A percentile compares a stretch with the other conserved stretches of the same genome.
phyloP scores from a whole-genome alignment of 1,140 invertebrate genomes.

The Euura saliciscinereae region DNA sequence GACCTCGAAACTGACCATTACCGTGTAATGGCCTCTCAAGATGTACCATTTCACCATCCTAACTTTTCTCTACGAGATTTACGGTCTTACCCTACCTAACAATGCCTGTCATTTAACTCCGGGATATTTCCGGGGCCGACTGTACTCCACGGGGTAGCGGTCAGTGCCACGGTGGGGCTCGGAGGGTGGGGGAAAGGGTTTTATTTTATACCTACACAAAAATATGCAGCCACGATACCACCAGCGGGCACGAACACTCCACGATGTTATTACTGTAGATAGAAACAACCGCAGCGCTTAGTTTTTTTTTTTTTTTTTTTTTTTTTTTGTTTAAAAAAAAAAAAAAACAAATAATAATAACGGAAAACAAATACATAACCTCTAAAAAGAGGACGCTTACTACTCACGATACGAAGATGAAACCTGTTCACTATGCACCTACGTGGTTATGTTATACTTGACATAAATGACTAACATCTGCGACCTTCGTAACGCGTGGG shows the following conservation, averaged over 20 bases:
- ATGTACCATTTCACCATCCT: background rate
- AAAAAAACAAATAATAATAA: too few relatives aligned
- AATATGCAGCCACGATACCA: background rate
- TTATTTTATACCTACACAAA: conserved; percentile 3
- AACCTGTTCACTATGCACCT: too few relatives aligned
- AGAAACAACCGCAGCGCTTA: too few relatives aligned
- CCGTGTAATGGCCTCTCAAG: background rate
- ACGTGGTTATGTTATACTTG: too few relatives aligned
- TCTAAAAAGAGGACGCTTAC: too few relatives aligned
- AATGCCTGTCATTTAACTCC: background rate
- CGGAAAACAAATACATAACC: too few relatives aligned
- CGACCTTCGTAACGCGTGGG: too few relatives aligned
- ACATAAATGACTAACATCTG: too few relatives aligned
- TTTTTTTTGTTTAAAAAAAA: conserved; percentile 15
- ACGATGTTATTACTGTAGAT: background rate
- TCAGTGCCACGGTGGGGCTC: background rate
- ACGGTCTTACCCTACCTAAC: background rate
- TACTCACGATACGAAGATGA: too few relatives aligned
- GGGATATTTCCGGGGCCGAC: background rate
- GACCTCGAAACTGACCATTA: background rate
- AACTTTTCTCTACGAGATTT: background rate
- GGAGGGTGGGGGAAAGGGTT: conserved; percentile 4
- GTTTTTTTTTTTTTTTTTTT: background rate
- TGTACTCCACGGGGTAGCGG: background rate
- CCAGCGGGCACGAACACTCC: background rate